Evolutionary conservation across 2,113 vertebrate genomes (phyloP), one percentile per base, ranked within the genome.

Genomic region (Semicossyphus pulcher): DNA sequence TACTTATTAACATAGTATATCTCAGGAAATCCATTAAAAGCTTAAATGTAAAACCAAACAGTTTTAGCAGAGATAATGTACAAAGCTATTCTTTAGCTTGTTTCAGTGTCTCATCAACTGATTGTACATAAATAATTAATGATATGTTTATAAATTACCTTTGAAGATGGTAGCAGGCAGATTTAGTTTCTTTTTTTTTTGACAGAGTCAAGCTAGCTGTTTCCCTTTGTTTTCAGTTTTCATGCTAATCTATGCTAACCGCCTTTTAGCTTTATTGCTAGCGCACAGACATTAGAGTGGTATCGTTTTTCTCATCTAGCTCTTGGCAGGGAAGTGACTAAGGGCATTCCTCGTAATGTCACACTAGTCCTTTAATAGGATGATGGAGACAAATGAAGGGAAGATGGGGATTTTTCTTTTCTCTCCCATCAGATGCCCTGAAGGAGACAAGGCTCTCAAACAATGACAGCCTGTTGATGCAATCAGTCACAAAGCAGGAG

Each of bases 391-490:
- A 65, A 58, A 66, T 78, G 66, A 78, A 61, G 47, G 69, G 70
- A 76, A 20, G 62, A 60, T 11, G 79, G 76, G 69, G 58, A 69
- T 59, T 86, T 75, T 72, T 67, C 56, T 65, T 62, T 58, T 63
- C 25, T 61, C 44, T n/a, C 26, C 47, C 26, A 20, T 87, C 81
- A 88, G 59, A 85, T 67, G 76, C 74, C 86, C 81, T 49, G 36
- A 71, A 81, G 84, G 63, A 64, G 63, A 76, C 64, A 16, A 48
- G 68, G 52, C 36, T 37, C 59, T 63, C 80, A 84, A 89, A 91
- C 89, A 94, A 92, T 86, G 63, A 72, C 78, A 36, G 74, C 42
- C 79, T 88, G 71, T 89, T 90, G 79, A 88, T 73, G 36, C 28
- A 54, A 78, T 88, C 70, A 53, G 82, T 25, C 54, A 77, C 79